Evolutionary conservation across 2,888 invertebrate genomes (phyloP).

Genomic region (Agrypnus murinus): DNA sequence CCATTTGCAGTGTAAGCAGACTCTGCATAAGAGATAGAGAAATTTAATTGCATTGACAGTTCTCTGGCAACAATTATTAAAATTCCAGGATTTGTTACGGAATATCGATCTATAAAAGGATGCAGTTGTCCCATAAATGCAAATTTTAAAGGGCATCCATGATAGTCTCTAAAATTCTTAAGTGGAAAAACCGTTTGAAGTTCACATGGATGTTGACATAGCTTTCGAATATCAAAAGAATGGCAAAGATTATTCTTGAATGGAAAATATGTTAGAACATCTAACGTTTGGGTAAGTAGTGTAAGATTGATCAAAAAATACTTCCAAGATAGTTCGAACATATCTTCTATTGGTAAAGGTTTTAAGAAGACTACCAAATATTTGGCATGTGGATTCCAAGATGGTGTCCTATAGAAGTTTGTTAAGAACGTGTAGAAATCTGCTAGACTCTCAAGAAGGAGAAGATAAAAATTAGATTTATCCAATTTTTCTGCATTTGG

Average conservation of each 20-base stretch:
- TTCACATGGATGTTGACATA: too few relatives aligned
- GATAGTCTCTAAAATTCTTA: constrained; percentile 39
- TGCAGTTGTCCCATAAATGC: constrained; percentile 41
- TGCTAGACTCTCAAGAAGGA: not conserved
- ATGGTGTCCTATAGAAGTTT: not conserved
- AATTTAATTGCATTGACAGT: constrained; percentile 52
- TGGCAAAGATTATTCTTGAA: not conserved
- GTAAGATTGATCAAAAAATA: not conserved
- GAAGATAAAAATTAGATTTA: constrained; percentile 3
- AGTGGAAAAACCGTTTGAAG: not conserved
- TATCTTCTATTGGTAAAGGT: not conserved
- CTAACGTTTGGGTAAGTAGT: not conserved
- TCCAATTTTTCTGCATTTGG: too few relatives aligned
- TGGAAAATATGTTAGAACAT: constrained; percentile 12
- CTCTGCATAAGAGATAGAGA: constrained; percentile 33
- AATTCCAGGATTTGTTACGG: constrained; percentile 51
- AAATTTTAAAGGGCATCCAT: constrained; percentile 51
- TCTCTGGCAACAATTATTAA: constrained; percentile 53
- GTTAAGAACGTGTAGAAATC: not conserved
- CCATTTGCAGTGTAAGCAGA: too few relatives aligned
- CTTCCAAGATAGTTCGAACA: not conserved
- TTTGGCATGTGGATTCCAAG: not conserved
- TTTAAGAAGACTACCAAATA: not conserved
- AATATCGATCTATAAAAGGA: constrained; percentile 54
- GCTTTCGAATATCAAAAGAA: not conserved